Evolutionary conservation across 2,797 vertebrate genomes (phyloP).

Genomic region (Eremophila alpestris): DNA sequence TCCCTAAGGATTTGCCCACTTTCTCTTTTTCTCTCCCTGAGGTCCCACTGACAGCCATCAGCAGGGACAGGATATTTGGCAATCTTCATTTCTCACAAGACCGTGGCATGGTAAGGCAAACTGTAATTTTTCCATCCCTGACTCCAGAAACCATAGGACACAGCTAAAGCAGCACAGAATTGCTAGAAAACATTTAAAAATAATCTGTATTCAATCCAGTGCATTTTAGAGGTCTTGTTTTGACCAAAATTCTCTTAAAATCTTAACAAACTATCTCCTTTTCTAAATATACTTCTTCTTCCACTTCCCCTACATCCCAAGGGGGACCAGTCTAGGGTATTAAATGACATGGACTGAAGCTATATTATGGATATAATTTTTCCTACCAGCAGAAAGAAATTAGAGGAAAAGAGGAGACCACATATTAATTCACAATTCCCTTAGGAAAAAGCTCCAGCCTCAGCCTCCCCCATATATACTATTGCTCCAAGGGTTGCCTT

Average conservation of each 20-base stretch:
- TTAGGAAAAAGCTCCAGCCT: slow-evolving; percentile 9
- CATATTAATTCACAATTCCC: slow-evolving; percentile 20
- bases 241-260: neutral
- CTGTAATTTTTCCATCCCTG: neutral
- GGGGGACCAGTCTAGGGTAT: neutral
- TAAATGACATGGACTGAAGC: neutral
- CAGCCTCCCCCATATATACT: neutral
- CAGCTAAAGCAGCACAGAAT: neutral
- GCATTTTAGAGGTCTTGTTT: neutral
- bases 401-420: slow-evolving; percentile 11
- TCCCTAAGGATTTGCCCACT: neutral
- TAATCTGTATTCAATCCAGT: neutral
- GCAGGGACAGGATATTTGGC: neutral
- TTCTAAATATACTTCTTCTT: slow-evolving; percentile 23
- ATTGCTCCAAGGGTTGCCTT: neutral
- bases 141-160: neutral
- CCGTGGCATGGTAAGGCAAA: rapidly evolving
- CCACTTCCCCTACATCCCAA: neutral
- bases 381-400: neutral
- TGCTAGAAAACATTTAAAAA: neutral
- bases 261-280: neutral
- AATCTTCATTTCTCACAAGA: neutral
- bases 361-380: neutral
- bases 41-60: neutral
- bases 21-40: neutral